These are phyloP conservation scores for Peucedramus taeniatus DNA, from an alignment of 2,113 vertebrate genomes.

Conservation along the genomic window DNA sequence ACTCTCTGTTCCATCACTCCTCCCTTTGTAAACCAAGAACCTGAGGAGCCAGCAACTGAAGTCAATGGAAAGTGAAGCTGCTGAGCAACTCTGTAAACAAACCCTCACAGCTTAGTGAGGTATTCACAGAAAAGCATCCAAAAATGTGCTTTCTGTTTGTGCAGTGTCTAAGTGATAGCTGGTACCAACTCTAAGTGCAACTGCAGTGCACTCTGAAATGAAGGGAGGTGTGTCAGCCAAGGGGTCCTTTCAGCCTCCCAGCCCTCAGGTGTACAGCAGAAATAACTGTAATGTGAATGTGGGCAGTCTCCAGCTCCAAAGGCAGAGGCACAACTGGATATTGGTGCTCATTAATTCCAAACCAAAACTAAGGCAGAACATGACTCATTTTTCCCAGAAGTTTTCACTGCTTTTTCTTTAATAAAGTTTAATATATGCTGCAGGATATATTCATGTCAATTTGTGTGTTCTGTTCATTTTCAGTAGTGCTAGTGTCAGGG, in stretches of 20 bases:
- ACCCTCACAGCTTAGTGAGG: not conserved
- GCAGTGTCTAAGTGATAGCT: not conserved
- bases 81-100: slow-evolving; percentile 49
- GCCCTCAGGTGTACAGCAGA: not conserved
- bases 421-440: not conserved
- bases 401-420: not conserved
- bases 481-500: not conserved
- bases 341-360: not conserved
- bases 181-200: not conserved
- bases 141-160: not conserved
- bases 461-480: not conserved
- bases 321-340: not conserved
- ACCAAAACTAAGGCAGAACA: not conserved
- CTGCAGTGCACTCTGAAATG: not conserved
- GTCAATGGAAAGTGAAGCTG: slow-evolving; percentile 31
- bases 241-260: not conserved
- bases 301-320: not conserved
- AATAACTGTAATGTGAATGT: not conserved
- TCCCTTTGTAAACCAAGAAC: not conserved
- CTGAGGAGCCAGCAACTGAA: not conserved
- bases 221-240: not conserved
- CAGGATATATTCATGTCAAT: not conserved
- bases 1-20: not conserved
- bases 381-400: not conserved
- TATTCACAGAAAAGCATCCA: not conserved